Percentiles rank a stretch among this genome's conserved stretches.
Evolutionary conservation across 2,113 vertebrate genomes (phyloP).

Genomic region (Stegostoma tigrinum): DNA sequence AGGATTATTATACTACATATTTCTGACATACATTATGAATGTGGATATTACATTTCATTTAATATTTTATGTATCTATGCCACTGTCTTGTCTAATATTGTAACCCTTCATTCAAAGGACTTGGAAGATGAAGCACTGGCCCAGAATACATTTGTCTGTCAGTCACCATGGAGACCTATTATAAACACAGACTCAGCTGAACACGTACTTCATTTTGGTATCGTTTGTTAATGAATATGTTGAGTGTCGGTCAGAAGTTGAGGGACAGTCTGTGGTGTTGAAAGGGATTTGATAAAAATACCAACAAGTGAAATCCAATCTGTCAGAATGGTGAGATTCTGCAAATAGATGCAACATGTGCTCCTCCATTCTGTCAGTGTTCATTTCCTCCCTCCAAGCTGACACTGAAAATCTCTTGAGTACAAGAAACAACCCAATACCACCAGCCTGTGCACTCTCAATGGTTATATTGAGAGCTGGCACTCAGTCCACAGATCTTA

Average conservation of each 20-base stretch:
- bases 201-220: neutral
- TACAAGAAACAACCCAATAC: constrained; percentile 43
- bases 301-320: constrained; percentile 50
- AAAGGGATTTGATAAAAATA: constrained; percentile 50
- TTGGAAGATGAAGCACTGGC: neutral
- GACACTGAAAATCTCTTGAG: constrained; percentile 46
- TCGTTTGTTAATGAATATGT: constrained; percentile 13
- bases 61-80: neutral
- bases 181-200: neutral
- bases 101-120: neutral
- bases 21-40: neutral
- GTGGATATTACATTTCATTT: neutral
- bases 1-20: neutral
- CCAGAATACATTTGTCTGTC: constrained; percentile 11
- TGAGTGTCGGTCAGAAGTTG: neutral
- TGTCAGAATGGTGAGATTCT: constrained; percentile 48
- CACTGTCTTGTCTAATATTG: neutral
- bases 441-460: constrained; percentile 44
- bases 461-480: constrained; percentile 45
- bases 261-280: constrained; percentile 1
- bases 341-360: constrained; percentile 53
- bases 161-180: constrained; percentile 2
- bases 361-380: constrained; percentile 50
- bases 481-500: constrained; percentile 40
- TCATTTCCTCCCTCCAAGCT: constrained; percentile 50